These are phyloP conservation scores for Eleutherodactylus coqui DNA, from an alignment of 2,797 vertebrate species.

Conservation along the genomic window DNA sequence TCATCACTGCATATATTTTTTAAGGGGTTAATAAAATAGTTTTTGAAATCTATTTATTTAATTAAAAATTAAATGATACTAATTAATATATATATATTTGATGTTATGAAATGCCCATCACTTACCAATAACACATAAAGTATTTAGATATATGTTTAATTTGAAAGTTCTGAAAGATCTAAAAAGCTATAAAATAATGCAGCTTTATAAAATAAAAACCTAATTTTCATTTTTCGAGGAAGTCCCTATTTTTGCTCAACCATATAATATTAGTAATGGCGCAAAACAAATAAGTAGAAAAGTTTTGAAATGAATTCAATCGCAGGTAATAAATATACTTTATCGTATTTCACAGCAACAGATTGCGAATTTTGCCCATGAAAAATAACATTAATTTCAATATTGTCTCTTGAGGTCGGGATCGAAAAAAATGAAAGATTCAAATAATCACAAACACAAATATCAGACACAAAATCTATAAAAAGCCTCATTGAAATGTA, in stretches of 20 bases:
- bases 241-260: background rate
- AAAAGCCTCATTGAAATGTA: constrained; percentile 63
- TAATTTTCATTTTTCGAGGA: background rate
- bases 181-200: background rate
- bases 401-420: constrained; percentile 43
- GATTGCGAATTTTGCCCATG: constrained; percentile 51
- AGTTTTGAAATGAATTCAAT: constrained; percentile 26
- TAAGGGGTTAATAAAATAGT: background rate
- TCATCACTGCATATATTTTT: background rate
- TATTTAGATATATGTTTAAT: no score
- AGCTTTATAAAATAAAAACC: background rate
- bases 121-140: background rate
- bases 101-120: background rate
- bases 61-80: no score
- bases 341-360: constrained; percentile 33
- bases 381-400: constrained; percentile 55
- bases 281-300: background rate
- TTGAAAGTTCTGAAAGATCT: background rate
- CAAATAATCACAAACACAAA: constrained; percentile 61
- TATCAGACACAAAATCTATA: constrained; percentile 61
- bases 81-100: background rate
- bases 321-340: constrained; percentile 49
- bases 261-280: background rate
- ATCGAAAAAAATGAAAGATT: constrained; percentile 55
- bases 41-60: background rate